Base-by-base conservation (phyloP, 2,113 vertebrate species). In the Pelvicachromis taeniatus region DNA sequence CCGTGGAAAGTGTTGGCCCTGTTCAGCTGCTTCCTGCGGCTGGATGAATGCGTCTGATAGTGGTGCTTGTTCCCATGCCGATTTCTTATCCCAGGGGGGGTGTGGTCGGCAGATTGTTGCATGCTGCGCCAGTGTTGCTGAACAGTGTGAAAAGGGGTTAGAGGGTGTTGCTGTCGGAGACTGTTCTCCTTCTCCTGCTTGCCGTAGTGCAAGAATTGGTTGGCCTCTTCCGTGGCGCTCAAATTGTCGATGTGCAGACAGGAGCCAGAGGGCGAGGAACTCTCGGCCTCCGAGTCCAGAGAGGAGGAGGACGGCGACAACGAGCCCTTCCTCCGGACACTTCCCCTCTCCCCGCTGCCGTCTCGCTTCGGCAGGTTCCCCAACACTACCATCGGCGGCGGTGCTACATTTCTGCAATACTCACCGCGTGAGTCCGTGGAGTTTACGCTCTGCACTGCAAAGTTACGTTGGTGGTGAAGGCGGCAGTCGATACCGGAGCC, bases 1-100 rank as follows among this genome's bases (percentile, higher is more conserved):
- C 97, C 97, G 93, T 98, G 94, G 77, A 94, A 98, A 14, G 97
- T 98, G 96, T 98, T 98, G 84, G 98, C 97, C 87, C 98, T 97
- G 94, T 97, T 98, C 88, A 99, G 97, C 11, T 97, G 97, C 97
- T 97, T 98, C 97, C 98, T 97, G 31, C 97, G 97, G 92, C 97
- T 96, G 7, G 97, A 75, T 14, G 93, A 54, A 11, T 92, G 92
- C 9, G 89, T 81, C 59, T 91, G 95, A 38, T 85, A 14, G 55
- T 95, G 85, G 45, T 88, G 91, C 26, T 95, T 94, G 89, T 90
- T 96, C 83, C 92, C 94, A 63, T 93, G 95, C 93, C 95, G 93
- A 29, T 82, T 88, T 33, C 89, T 94, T 84, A 85, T 77, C 42
- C 90, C 92, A 13, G 85, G 73, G 95, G 95, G 93, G 94, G 94